Evolutionary conservation across 2,113 vertebrate species (phyloP), one percentile per base, ranked within the genome.

Genomic region (Callocephalon fimbriatum): DNA sequence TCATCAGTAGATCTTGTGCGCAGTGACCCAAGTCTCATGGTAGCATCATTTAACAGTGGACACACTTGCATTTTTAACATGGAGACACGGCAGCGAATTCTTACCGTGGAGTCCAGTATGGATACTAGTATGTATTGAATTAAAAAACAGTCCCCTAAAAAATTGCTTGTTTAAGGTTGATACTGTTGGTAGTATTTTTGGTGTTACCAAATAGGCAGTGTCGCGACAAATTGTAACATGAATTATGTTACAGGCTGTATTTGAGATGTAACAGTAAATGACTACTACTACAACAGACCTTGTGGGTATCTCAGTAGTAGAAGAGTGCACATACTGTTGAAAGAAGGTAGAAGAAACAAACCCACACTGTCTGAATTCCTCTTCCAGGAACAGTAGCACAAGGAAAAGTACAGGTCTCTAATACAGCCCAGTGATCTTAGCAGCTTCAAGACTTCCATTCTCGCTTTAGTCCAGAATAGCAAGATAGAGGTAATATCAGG

Each of bases 1-100:
- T 99, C 99, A 26, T 99, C 99, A 4, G 99, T 99, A 78, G 99
- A 99, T 96, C 98, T 99, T 93, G 99, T 99, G 84, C 99, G 99
- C 98, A 99, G 99, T 96, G 99, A 99, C 75, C 99, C 99, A 9
- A 99, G 99, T 94, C 99, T 99, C 95, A 98, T 99, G 99, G 99
- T 99, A 93, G 98, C 99, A 22, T 99, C 99, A 54, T 99, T 99
- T 98, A 99, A 98, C 83, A 99, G 98, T 59, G 99, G 99, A 19
- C 98, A 99, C 88, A 99, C 99, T 37, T 99, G 99, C 92, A 99
- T 99, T 97, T 99, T 99, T 97, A 99, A 99, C 98, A 99, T 99
- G 99, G 99, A 99, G 96, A 99, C 99, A 5, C 98, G 97, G 16
- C 99, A 99, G 79, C 98, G 99, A 82, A 98, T 99, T 96, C 99